A percentile compares a stretch with the other conserved stretches of the same genome.
Evolutionary conservation across 2,797 vertebrate genomes (phyloP).

Genomic region (Myotis daubentonii): DNA sequence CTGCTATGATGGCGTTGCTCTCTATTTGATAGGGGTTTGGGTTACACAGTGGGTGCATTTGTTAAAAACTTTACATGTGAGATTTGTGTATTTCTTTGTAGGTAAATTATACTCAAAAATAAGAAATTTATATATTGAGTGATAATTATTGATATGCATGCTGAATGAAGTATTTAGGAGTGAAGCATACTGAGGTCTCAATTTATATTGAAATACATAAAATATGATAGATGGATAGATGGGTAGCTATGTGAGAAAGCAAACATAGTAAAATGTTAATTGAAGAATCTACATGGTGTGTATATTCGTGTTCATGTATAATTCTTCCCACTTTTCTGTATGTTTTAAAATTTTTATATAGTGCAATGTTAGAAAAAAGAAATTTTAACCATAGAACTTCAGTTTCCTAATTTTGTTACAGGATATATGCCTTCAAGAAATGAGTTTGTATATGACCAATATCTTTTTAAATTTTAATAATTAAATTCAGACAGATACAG

Average conservation of each 20-base stretch:
- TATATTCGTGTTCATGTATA: background rate
- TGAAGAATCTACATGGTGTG: background rate
- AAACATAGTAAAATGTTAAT: background rate
- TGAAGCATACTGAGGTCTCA: background rate
- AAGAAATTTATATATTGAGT: background rate
- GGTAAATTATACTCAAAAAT: constrained; percentile 22
- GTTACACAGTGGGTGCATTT: background rate
- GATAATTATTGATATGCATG: background rate
- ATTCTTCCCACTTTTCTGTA: background rate
- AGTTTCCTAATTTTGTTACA: background rate
- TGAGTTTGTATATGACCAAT: background rate
- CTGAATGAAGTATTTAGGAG: constrained; percentile 2
- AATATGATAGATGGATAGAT: background rate
- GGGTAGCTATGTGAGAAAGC: background rate
- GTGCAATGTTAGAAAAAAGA: background rate
- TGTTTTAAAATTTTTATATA: background rate
- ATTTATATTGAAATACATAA: constrained; percentile 33
- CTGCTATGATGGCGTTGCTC: background rate
- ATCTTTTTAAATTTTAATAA: background rate
- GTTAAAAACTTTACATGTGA: background rate
- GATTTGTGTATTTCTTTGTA: background rate
- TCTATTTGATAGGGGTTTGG: background rate
- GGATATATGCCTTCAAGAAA: background rate
- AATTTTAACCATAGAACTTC: background rate
- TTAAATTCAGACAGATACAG: background rate